Evolutionary conservation across 2,797 vertebrate species (phyloP).

Genomic region (Pogoniulus pusillus): DNA sequence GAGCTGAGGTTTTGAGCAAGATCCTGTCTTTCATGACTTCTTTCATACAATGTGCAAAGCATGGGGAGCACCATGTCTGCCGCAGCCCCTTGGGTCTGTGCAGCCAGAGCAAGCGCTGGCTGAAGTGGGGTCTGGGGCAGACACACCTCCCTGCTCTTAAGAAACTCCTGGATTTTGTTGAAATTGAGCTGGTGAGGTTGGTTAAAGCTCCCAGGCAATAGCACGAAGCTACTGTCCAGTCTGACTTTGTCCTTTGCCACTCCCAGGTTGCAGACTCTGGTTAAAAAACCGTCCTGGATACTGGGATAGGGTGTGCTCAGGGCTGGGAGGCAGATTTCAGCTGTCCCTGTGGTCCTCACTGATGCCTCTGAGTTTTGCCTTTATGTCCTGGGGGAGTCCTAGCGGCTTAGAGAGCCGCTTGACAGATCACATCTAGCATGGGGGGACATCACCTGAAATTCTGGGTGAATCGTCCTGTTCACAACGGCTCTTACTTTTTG

Average conservation of each 20-base stretch:
- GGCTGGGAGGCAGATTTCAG: background rate
- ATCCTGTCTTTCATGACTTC: background rate
- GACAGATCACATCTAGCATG: accelerated
- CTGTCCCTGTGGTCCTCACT: background rate
- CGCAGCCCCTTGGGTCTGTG: accelerated
- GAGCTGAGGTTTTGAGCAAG: background rate
- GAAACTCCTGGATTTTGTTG: background rate
- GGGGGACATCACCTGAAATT: background rate
- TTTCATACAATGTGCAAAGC: background rate
- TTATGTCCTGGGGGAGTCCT: background rate
- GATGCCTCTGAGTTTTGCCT: background rate
- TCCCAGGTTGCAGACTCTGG: background rate
- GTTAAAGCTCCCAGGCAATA: background rate
- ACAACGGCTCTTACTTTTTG: background rate
- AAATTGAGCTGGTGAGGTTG: background rate
- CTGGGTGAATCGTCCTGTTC: background rate
- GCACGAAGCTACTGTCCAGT: background rate
- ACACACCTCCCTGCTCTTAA: background rate
- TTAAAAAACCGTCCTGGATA: background rate
- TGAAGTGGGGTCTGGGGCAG: background rate
- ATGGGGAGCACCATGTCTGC: background rate
- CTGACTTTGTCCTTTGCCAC: background rate
- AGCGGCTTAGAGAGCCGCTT: background rate
- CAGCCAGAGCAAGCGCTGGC: accelerated
- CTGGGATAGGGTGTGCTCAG: background rate